Base-by-base conservation (phyloP, 2,888 invertebrate species). In the Auanema freiburgensis region DNA sequence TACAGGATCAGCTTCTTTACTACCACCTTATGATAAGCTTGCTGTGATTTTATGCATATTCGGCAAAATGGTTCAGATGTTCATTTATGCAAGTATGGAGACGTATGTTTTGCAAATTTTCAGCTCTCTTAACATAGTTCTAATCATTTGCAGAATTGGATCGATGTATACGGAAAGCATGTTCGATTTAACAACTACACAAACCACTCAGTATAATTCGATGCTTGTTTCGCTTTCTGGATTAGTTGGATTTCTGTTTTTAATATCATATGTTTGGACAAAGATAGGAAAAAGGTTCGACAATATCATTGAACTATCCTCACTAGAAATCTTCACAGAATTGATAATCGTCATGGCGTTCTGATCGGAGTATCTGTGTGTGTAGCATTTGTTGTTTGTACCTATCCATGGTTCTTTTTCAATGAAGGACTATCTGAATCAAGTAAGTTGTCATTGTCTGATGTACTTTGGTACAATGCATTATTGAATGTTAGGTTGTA, bases 41-140 rank as follows among this genome's bases (percentile, higher is more conserved):
- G 62, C 65, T 4, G 54, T 68, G 2, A 56, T 62, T 12, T 21
- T 68, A 16, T 68, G 67, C 44, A 58, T 68, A n/a, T 18, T 41
- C 21, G 61, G 59, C 25, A 55, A 62, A 49, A 60, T 68, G 58
- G 57, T 65, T n/a, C 67, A 68, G 54, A 60, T 60, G 65, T 59
- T 68, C 42, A 57, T 68, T 53, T 68, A 68, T 57, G 67, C 67
- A n/a, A 60, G 61, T 53, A 57, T 62, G 24, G 64, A 65, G 25
- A 65, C 61, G 64, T 67, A 23, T 54, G 59, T 52, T 16, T 21
- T 14, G 55, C 18, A n/a, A 8, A n/a, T 50, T 11, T 50, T 11
- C 12, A 14, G 18, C 18, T 16, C 52, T 23, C 2, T 8, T 21
- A n/a, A 23, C 18, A 52, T 12, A 12, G 11, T 50, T 11, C 12